Percentiles rank a stretch among this genome's conserved stretches.
phyloP scores from a whole-genome alignment of 2,113 vertebrate genomes.

The Empidonax alnorum region DNA sequence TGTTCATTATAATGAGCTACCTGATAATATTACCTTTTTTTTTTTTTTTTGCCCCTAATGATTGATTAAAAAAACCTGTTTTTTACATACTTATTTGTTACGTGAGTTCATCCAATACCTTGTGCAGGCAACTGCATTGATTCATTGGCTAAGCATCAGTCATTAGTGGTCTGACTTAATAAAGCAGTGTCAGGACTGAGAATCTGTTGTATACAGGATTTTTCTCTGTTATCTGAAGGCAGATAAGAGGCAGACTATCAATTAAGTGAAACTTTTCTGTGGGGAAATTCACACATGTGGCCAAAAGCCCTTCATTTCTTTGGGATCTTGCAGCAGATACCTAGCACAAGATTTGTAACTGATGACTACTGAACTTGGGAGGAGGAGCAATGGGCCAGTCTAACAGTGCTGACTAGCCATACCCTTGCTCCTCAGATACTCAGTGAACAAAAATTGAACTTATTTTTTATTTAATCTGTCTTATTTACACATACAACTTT shows the following conservation, averaged over 20 bases:
- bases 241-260: neutral
- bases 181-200: neutral
- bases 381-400: neutral
- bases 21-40: neutral
- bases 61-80: rapidly evolving
- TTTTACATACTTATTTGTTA: neutral
- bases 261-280: neutral
- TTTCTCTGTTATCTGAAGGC: neutral
- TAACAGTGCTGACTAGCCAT: neutral
- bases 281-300: neutral
- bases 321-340: neutral
- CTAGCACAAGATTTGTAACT: neutral
- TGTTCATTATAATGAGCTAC: constrained; percentile 34
- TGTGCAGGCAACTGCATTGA: neutral
- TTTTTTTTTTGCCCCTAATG: neutral
- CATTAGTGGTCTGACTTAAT: neutral
- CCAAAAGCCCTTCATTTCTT: neutral
- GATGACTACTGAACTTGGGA: neutral
- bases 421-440: neutral
- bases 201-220: neutral
- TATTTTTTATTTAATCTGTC: neutral
- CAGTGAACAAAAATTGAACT: neutral
- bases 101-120: neutral
- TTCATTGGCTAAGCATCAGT: neutral
- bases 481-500: neutral